Evolutionary conservation across 2,888 invertebrate genomes (phyloP).

Genomic region (Ganaspis brasiliensis): DNA sequence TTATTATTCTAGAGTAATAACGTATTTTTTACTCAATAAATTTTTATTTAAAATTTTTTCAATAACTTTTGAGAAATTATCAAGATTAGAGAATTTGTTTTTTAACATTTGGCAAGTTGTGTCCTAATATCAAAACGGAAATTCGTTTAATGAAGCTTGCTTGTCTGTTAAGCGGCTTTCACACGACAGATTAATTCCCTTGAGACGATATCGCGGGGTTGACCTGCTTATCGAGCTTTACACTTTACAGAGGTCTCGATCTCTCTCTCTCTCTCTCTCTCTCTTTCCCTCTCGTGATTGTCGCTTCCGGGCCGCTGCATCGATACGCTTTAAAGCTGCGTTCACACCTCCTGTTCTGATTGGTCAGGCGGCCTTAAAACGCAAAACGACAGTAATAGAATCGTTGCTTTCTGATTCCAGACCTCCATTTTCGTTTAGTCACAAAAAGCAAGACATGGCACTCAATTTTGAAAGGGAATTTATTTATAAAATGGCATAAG

Average conservation of each 20-base stretch:
- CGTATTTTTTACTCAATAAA: too few relatives aligned
- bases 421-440: slow-evolving; percentile 6
- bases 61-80: too few relatives aligned
- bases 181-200: slow-evolving; percentile 53
- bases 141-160: slow-evolving; percentile 34
- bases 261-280: slow-evolving; percentile 55
- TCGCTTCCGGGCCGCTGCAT: slow-evolving; percentile 72
- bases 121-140: slow-evolving; percentile 14
- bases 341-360: slow-evolving; percentile 60
- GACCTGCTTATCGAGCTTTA: slow-evolving; percentile 71
- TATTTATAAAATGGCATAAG: slow-evolving; percentile 30
- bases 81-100: background rate
- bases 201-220: slow-evolving; percentile 61
- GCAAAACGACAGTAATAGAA: slow-evolving; percentile 16
- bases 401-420: slow-evolving; percentile 15
- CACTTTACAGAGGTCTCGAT: slow-evolving; percentile 66
- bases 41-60: too few relatives aligned
- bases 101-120: background rate
- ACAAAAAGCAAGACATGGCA: background rate
- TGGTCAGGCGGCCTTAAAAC: background rate
- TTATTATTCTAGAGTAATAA: too few relatives aligned
- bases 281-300: slow-evolving; percentile 59
- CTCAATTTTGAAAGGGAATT: slow-evolving; percentile 8
- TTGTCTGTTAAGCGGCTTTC: slow-evolving; percentile 63
- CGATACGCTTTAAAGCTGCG: slow-evolving; percentile 66